A percentile compares a stretch with the other conserved stretches of the same genome.
phyloP scores from a whole-genome alignment of 2,888 invertebrate species.

The Hylaea fasciaria region DNA sequence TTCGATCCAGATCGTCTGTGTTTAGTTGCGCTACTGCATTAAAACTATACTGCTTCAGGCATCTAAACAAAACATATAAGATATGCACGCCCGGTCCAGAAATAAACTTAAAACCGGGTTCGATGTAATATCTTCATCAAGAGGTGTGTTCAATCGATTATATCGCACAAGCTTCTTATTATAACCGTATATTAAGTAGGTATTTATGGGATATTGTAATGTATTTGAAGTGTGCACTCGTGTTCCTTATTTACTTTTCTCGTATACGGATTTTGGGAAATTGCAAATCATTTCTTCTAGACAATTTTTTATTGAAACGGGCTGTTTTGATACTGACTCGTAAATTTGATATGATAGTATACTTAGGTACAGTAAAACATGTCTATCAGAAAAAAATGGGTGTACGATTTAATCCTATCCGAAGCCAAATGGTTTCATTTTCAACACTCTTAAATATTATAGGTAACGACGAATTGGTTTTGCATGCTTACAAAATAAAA shows the following conservation, averaged over 20 bases:
- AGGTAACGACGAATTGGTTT: neutral
- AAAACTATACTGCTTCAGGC: slow-evolving; percentile 9
- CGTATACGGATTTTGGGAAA: neutral
- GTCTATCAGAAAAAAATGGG: too few relatives aligned
- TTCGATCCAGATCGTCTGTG: too few relatives aligned
- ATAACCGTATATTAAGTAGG: slow-evolving; percentile 47
- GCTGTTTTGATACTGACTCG: too few relatives aligned
- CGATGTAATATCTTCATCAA: slow-evolving; percentile 79
- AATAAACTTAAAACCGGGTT: slow-evolving; percentile 72
- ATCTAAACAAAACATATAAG: slow-evolving; percentile 39
- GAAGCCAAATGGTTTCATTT: too few relatives aligned
- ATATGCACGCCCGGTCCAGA: slow-evolving; percentile 59
- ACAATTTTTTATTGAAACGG: neutral
- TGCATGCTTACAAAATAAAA: neutral
- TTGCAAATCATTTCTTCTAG: neutral
- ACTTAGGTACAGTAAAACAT: too few relatives aligned
- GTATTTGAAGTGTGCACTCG: slow-evolving; percentile 31
- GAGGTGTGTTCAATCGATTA: slow-evolving; percentile 82
- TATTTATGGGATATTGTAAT: slow-evolving; percentile 44
- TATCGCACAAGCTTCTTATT: slow-evolving; percentile 54
- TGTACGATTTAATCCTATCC: too few relatives aligned
- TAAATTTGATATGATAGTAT: too few relatives aligned
- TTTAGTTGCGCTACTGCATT: slow-evolving; percentile 7
- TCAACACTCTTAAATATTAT: too few relatives aligned
- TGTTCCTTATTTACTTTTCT: slow-evolving; percentile 35